Base-by-base conservation (phyloP, 2,888 invertebrate genomes). In the Phasia obesa region DNA sequence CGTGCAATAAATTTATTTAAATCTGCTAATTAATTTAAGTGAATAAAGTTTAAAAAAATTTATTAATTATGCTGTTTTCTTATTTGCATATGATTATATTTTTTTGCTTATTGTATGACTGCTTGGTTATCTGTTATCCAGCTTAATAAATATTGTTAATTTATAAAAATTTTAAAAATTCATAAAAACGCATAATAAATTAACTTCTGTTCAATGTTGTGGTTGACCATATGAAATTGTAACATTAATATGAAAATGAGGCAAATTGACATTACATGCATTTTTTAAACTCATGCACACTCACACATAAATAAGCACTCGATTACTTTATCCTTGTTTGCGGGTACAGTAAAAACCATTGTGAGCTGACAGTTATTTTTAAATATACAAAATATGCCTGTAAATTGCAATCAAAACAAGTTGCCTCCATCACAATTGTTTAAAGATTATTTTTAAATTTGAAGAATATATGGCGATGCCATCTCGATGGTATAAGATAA, bases 141-240 rank as follows among this genome's bases (percentile, higher is more conserved):
- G 67, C 44, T 53, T 55, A 64, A 60, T 62, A 70, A 70, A 53
- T 77, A 64, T 64, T 70, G 47, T 49, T 44, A 27, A 78, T 64
- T 64, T 25, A 57, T 62, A 21, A 15, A 25, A 19, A n/a, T n/a
- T n/a, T n/a, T n/a, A n/a, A 49, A 70, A 64, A 38, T 9, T 7
- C 11, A 47, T 17, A 55, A 77, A 77, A 71, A 69, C 38, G 55
- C 55, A 77, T 57, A 77, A 81, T 77, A 81, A 81, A 77, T 81
- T 81, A 81, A 81, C 81, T 81, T 77, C 62, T 74, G 73, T 70
- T 73, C 73, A 73, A 73, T 74, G 73, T 74, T 82, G 77, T 21
- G 81, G 81, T 74, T 82, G 67, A 77, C 81, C 81, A 77, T 74
- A 49, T 67, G 62, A 69, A 77, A 69, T 74, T 77, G 73, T 51